Evolutionary conservation across 2,113 vertebrate species (phyloP).

Genomic region (Cynocephalus volans): DNA sequence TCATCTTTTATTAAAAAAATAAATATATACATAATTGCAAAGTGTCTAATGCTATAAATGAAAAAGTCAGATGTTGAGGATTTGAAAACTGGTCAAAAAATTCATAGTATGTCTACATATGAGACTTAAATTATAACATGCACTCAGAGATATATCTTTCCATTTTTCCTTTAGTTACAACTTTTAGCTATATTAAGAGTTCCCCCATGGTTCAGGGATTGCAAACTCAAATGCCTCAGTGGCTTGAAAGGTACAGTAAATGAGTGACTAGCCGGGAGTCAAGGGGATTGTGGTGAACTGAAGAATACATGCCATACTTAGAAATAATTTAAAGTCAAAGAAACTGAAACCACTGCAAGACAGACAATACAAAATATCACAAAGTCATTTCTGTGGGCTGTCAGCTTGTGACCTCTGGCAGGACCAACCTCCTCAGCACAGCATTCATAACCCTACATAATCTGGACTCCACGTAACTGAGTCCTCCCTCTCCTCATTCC

Average conservation of each 20-base stretch:
- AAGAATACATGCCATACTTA: not conserved
- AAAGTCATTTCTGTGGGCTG: not conserved
- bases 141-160: not conserved
- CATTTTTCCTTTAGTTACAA: not conserved
- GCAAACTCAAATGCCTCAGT: constrained; percentile 8
- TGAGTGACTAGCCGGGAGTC: not conserved
- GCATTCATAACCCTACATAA: not conserved
- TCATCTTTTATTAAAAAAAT: not conserved
- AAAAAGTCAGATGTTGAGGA: constrained; percentile 2
- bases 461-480: not conserved
- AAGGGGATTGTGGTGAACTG: not conserved
- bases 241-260: not conserved
- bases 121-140: constrained; percentile 21
- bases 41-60: not conserved
- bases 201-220: not conserved
- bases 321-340: constrained; percentile 19
- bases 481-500: not conserved
- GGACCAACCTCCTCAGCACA: not conserved
- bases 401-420: not conserved
- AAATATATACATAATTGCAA: constrained; percentile 30
- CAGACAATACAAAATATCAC: not conserved
- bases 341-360: not conserved
- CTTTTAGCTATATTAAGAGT: not conserved
- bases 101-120: not conserved
- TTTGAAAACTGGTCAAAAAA: not conserved